Conservation (phyloP, 2,797 vertebrate species). For the Semaprochilodus insignis region DNA sequence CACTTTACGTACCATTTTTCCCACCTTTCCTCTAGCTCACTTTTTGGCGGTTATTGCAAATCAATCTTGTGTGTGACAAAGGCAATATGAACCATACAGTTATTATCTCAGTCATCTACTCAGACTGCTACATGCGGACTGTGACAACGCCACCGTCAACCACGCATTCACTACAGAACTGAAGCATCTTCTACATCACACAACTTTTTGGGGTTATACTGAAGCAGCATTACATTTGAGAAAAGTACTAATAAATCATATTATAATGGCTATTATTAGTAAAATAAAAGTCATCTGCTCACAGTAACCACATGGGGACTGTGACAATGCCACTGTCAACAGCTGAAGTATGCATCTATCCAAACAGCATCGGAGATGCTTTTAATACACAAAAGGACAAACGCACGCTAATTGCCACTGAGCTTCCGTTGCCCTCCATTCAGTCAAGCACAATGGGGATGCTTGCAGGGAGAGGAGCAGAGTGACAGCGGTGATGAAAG, state of each 20-base stretch:
- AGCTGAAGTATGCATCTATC: not conserved
- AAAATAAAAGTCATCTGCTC: not conserved
- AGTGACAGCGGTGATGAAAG: constrained; percentile 2
- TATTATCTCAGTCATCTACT: too few species aligned
- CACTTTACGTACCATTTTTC: too few species aligned
- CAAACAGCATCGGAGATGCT: constrained; percentile 6
- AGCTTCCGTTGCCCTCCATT: constrained; percentile 41
- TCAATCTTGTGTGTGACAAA: too few species aligned
- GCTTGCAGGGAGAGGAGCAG: not conserved
- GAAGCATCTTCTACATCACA: not conserved
- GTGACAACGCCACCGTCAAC: not conserved
- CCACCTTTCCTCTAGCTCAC: not conserved
- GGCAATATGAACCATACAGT: too few species aligned
- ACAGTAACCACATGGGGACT: not conserved
- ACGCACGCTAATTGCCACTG: constrained; percentile 39
- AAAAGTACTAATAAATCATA: not conserved
- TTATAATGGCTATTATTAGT: not conserved
- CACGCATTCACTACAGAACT: not conserved
- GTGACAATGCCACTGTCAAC: not conserved
- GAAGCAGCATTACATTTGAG: not conserved
- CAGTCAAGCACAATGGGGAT: constrained; percentile 30
- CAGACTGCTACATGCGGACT: too few species aligned
- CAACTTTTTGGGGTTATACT: not conserved
- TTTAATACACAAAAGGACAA: constrained; percentile 49
- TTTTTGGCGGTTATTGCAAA: not conserved